Conservation (phyloP, 2,113 vertebrate genomes). For the Galbula dea region DNA sequence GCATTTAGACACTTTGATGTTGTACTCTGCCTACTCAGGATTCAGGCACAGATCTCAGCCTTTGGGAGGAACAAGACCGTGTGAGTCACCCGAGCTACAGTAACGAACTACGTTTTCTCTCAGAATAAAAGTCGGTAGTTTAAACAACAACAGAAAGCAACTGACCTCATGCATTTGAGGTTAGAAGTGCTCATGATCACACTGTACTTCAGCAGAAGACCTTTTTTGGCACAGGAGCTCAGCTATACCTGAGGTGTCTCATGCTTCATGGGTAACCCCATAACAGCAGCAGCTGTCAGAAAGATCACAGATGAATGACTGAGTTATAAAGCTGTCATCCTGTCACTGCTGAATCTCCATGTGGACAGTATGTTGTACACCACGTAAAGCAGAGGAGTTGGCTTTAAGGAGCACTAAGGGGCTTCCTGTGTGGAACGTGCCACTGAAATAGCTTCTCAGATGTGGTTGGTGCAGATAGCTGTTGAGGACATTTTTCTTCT, state of each 20-base stretch:
- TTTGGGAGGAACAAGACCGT: neutral
- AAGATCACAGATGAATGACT: neutral
- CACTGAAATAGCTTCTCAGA: neutral
- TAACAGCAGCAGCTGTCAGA: neutral
- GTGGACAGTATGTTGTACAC: neutral
- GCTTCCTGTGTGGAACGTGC: neutral
- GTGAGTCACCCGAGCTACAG: conserved; percentile 7
- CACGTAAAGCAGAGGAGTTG: neutral
- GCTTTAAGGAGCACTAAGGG: neutral
- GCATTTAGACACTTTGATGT: neutral
- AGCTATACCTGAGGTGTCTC: neutral
- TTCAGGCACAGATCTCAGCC: neutral
- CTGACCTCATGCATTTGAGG: neutral
- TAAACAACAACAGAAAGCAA: neutral
- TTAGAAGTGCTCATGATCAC: neutral
- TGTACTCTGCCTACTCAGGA: neutral
- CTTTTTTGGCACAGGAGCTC: neutral
- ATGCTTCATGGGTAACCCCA: neutral
- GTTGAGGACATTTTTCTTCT: neutral
- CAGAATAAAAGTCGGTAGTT: neutral
- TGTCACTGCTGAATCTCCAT: neutral
- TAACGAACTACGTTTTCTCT: neutral
- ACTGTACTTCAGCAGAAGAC: neutral
- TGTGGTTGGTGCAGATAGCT: neutral
- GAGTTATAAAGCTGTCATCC: neutral